Percentiles rank a stretch among this genome's conserved stretches.
These are phyloP conservation scores for Hormiphora californensis DNA, from an alignment of 37 sponge, comb jelly and placozoan species.

Conservation along the genomic window DNA sequence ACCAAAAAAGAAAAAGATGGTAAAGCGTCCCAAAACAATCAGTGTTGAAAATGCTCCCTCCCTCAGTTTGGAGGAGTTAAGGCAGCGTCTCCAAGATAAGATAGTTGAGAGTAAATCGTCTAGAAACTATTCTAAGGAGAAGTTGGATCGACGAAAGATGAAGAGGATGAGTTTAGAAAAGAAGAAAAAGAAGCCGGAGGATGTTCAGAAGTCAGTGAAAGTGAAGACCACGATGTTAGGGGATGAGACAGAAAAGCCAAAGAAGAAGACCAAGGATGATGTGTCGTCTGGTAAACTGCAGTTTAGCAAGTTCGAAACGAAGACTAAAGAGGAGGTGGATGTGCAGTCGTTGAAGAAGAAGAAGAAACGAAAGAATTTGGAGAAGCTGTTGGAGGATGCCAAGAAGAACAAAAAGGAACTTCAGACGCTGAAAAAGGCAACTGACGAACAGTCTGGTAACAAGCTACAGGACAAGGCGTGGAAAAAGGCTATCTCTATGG, in stretches of 20 bases:
- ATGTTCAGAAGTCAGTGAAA: background rate
- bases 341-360: background rate
- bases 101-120: background rate
- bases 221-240: background rate
- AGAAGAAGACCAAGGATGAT: background rate
- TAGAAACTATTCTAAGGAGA: background rate
- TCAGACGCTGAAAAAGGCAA: background rate
- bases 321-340: slow-evolving; percentile 20
- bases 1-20: background rate
- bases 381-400: slow-evolving; percentile 33
- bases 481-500: slow-evolving; percentile 27
- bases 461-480: slow-evolving; percentile 34
- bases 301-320: slow-evolving; percentile 41
- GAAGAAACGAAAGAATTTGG: slow-evolving; percentile 26
- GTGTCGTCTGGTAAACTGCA: background rate
- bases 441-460: slow-evolving; percentile 6
- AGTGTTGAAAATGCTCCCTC: slow-evolving; percentile 44
- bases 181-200: background rate
- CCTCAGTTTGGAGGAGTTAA: background rate
- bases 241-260: background rate
- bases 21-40: slow-evolving; percentile 15
- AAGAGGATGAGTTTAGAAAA: background rate
- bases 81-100: background rate
- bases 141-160: slow-evolving; percentile 3
- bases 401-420: slow-evolving; percentile 39